Percentiles rank a stretch among this genome's conserved stretches.
These are phyloP conservation scores for Aelia acuminata DNA, from an alignment of 2,888 invertebrate genomes.

Conservation along the genomic window DNA sequence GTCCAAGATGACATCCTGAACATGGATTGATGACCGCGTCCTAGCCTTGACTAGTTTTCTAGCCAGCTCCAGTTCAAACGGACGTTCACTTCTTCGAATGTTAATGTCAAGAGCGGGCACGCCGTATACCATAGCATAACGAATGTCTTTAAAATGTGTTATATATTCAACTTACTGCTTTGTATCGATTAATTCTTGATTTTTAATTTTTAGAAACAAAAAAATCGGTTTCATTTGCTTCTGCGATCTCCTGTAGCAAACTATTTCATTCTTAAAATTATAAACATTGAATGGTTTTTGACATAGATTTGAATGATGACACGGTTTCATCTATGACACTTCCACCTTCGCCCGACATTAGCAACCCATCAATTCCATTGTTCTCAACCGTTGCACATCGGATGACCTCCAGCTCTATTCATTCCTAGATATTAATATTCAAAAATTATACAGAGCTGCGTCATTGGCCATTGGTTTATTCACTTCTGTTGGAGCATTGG, in stretches of 20 bases:
- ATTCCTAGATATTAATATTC: neutral
- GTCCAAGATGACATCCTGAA: neutral
- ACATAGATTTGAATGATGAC: no score
- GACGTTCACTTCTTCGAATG: neutral
- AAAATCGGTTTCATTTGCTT: no score
- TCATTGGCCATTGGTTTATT: neutral
- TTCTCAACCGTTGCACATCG: neutral
- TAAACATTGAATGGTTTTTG: no score
- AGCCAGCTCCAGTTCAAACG: neutral
- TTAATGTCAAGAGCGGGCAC: neutral
- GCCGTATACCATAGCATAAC: neutral
- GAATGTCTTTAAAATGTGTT: neutral
- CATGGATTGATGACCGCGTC: neutral
- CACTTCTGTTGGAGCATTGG: neutral
- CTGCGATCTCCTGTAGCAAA: no score
- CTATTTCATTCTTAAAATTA: no score
- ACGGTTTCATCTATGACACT: neutral
- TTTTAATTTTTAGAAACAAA: no score
- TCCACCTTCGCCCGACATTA: neutral
- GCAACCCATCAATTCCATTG: neutral
- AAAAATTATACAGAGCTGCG: neutral
- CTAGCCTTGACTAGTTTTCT: neutral
- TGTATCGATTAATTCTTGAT: neutral
- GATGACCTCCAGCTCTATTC: neutral
- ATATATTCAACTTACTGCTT: neutral